Conservation (phyloP, 1,140 invertebrate genomes). For the Drosophila pachea region DNA sequence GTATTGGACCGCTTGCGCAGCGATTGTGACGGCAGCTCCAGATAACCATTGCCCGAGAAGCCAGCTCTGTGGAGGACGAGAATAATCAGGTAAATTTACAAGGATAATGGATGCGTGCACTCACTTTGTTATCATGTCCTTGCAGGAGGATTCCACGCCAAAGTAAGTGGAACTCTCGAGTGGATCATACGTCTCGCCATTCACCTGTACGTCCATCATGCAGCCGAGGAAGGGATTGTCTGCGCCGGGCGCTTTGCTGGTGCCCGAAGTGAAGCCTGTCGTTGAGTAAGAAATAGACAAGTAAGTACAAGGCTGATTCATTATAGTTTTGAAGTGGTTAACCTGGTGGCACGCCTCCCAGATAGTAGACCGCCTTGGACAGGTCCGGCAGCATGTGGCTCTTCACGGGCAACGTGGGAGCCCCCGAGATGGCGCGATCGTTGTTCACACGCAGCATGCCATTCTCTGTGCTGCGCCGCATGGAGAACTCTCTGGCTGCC, state of each 20-base stretch:
- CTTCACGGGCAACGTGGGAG: constrained; percentile 82
- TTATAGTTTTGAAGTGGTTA: constrained; percentile 59
- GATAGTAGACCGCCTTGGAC: constrained; percentile 83
- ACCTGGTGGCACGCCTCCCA: constrained; percentile 90
- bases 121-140: constrained; percentile 82
- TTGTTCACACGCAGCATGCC: constrained; percentile 85
- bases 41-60: constrained; percentile 88
- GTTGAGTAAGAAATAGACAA: neutral
- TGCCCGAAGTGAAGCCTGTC: constrained; percentile 69
- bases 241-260: constrained; percentile 77
- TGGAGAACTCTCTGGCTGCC: constrained; percentile 81
- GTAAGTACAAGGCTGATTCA: neutral
- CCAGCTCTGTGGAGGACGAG: constrained; percentile 81
- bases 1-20: constrained; percentile 84
- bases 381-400: constrained; percentile 83
- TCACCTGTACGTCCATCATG: constrained; percentile 88
- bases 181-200: constrained; percentile 82
- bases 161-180: constrained; percentile 84
- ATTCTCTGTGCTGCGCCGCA: constrained; percentile 81
- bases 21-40: constrained; percentile 85
- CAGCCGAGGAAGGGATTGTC: constrained; percentile 88
- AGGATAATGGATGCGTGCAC: constrained; percentile 3
- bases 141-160: constrained; percentile 88
- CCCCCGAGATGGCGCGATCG: constrained; percentile 83
- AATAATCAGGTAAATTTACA: neutral